These are phyloP conservation scores for Drosophila affinis DNA, from an alignment of 2,888 invertebrate species.

Conservation along the genomic window DNA sequence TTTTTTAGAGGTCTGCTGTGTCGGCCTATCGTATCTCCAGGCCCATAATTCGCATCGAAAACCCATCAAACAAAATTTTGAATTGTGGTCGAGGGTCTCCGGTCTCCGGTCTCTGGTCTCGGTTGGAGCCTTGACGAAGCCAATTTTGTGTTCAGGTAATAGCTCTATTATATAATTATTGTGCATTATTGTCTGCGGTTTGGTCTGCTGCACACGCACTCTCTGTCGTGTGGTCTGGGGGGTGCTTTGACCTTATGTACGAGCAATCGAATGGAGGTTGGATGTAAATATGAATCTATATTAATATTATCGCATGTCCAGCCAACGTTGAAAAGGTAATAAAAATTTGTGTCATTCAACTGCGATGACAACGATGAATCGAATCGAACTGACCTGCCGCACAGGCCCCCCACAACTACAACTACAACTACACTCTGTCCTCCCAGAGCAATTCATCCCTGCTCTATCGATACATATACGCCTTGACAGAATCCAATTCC, in stretches of 20 bases:
- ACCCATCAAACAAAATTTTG: constrained; percentile 60
- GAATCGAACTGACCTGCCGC: constrained; percentile 9
- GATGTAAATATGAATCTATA: constrained; percentile 1
- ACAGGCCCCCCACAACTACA: background rate
- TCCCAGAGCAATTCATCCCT: constrained; percentile 26
- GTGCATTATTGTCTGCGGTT: constrained; percentile 66
- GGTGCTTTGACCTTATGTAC: constrained; percentile 25
- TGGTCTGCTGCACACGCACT: constrained; percentile 36
- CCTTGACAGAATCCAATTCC: constrained; percentile 77
- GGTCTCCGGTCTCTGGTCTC: constrained; percentile 10
- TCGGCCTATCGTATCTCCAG: constrained; percentile 37
- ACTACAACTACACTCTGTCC: background rate
- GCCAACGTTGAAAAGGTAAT: constrained; percentile 67
- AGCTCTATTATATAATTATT: constrained; percentile 77
- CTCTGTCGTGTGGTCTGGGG: too few relatives aligned
- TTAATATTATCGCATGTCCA: constrained; percentile 27
- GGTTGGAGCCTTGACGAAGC: constrained; percentile 40
- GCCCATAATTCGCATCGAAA: constrained; percentile 61
- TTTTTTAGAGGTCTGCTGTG: constrained; percentile 26
- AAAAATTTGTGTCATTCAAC: constrained; percentile 78
- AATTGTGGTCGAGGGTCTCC: constrained; percentile 57
- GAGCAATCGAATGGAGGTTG: background rate
- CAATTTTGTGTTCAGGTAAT: constrained; percentile 66
- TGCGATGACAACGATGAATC: constrained; percentile 47
- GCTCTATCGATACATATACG: constrained; percentile 44